Percentiles rank a stretch among this genome's conserved stretches.
phyloP scores from a whole-genome alignment of 2,888 invertebrate genomes.

The Mesochorus sp. region DNA sequence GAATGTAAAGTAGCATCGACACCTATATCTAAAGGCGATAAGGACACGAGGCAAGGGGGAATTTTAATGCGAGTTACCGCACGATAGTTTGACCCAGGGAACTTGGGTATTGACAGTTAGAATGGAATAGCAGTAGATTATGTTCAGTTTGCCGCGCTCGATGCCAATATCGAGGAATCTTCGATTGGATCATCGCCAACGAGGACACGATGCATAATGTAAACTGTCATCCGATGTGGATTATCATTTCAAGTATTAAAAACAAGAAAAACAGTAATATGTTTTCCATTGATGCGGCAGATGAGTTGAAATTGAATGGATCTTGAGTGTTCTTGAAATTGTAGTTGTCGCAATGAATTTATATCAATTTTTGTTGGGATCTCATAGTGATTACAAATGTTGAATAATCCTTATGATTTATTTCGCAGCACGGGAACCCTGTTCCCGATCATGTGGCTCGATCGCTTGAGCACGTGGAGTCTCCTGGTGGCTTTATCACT shows the following conservation, averaged over 20 bases:
- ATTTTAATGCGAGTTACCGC: slow-evolving; percentile 26
- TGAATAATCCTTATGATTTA: slow-evolving; percentile 8
- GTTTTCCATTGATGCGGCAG: background rate
- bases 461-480: slow-evolving; percentile 38
- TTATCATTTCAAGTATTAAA: slow-evolving; percentile 16
- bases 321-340: background rate
- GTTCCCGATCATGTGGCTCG: slow-evolving; percentile 51
- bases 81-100: slow-evolving; percentile 39
- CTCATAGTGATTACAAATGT: background rate
- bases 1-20: background rate
- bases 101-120: slow-evolving; percentile 56
- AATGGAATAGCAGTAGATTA: slow-evolving; percentile 46
- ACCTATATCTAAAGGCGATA: background rate
- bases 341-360: background rate
- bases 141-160: slow-evolving; percentile 33
- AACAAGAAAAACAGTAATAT: background rate
- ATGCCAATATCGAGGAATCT: slow-evolving; percentile 63
- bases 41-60: background rate
- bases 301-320: no score
- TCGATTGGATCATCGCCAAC: slow-evolving; percentile 66
- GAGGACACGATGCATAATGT: slow-evolving; percentile 56
- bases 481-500: slow-evolving; percentile 41
- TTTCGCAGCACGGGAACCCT: slow-evolving; percentile 27
- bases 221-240: slow-evolving; percentile 58
- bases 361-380: background rate